These are phyloP conservation scores for Oryctolagus cuniculus DNA, from an alignment of 2,113 vertebrate genomes.

Conservation along the genomic window mOryCun1.1 NC_091434.1:138641001-138641500, in stretches of 20 bases:
- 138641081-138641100: not conserved
- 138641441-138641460: not conserved
- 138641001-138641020: no score
- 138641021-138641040: no score
- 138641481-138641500: not conserved
- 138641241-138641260: not conserved
- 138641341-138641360: not conserved
- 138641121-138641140: not conserved
- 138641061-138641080: no score
- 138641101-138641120: not conserved
- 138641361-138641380: not conserved
- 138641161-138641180: not conserved
- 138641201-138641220: not conserved
- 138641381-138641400: not conserved
- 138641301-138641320: not conserved
- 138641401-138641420: not conserved
- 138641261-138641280: slow-evolving; percentile 1
- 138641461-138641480: not conserved
- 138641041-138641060: no score
- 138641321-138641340: not conserved
- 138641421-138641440: not conserved
- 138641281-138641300: not conserved
- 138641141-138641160: not conserved
- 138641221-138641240: not conserved
- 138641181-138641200: not conserved